A percentile compares a stretch with the other conserved stretches of the same genome.
These are phyloP conservation scores for Poliocrania exsul DNA, from an alignment of 2,797 vertebrate species.

Conservation along the genomic window DNA sequence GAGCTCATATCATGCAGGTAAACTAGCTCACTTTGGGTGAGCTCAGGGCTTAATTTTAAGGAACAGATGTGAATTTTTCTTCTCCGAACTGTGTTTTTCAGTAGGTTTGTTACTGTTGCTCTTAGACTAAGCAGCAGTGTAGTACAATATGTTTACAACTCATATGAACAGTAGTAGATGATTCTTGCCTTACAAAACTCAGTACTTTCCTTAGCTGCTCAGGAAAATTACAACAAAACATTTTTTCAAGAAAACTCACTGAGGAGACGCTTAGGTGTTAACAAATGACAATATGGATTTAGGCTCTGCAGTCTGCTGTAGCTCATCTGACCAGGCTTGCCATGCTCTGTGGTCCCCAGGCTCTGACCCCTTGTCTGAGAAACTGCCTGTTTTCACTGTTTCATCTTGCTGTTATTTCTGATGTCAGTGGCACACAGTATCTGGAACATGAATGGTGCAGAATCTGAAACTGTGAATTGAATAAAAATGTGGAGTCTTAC, in stretches of 20 bases:
- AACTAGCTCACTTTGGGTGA: neutral
- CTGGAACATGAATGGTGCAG: neutral
- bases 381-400: neutral
- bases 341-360: neutral
- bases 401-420: neutral
- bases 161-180: neutral
- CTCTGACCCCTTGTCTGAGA: neutral
- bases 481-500: neutral
- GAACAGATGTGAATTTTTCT: neutral
- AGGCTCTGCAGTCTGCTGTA: neutral
- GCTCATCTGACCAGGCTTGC: neutral
- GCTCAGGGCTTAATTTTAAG: neutral
- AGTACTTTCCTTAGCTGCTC: neutral
- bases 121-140: fast-evolving
- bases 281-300: neutral
- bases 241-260: neutral
- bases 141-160: neutral
- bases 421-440: neutral
- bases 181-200: neutral
- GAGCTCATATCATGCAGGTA: neutral
- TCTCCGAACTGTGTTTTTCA: neutral
- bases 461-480: neutral
- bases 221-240: neutral
- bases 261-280: neutral
- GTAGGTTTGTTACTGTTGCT: neutral